Percentiles rank a stretch among this genome's conserved stretches.
phyloP scores from a whole-genome alignment of 1,140 invertebrate genomes.

The Drosophila ambigua region DNA sequence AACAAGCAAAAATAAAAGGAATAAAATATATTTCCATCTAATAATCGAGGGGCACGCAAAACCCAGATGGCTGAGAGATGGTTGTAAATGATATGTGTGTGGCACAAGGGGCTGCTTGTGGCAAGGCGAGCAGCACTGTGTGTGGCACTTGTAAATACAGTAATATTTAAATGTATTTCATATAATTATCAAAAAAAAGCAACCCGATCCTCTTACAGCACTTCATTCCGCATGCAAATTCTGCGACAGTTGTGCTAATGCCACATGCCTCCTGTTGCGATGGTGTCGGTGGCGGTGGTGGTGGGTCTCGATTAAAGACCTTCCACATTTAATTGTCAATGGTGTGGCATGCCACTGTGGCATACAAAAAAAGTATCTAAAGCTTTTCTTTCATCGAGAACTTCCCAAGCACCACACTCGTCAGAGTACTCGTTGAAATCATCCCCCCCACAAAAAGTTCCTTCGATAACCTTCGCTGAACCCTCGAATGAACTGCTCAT shows the following conservation, averaged over 20 bases:
- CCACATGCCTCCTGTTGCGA: conserved; percentile 36
- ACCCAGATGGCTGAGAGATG: conserved; percentile 67
- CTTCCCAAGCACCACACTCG: not conserved
- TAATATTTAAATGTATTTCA: conserved; percentile 65
- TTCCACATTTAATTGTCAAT: conserved; percentile 6
- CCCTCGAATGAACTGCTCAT: conserved; percentile 14
- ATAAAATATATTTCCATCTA: conserved; percentile 53
- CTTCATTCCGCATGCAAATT: conserved; percentile 3
- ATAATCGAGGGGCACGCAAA: conserved; percentile 34
- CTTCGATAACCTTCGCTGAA: conserved; percentile 48
- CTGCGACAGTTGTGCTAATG: conserved; percentile 29
- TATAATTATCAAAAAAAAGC: conserved; percentile 50
- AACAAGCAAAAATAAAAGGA: conserved; percentile 1
- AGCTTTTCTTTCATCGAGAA: not conserved
- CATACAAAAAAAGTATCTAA: not conserved
- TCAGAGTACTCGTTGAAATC: too few relatives aligned
- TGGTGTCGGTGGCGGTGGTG: too few relatives aligned
- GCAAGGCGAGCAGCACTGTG: not conserved
- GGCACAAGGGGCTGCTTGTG: too few relatives aligned
- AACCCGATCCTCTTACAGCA: conserved; percentile 29
- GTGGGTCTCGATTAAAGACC: not conserved
- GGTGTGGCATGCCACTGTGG: not conserved
- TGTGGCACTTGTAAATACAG: conserved; percentile 34
- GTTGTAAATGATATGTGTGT: conserved; percentile 1
- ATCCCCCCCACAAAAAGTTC: conserved; percentile 10